Conservation (phyloP, 2,888 invertebrate genomes). For the Perizoma flavofasciatum region DNA sequence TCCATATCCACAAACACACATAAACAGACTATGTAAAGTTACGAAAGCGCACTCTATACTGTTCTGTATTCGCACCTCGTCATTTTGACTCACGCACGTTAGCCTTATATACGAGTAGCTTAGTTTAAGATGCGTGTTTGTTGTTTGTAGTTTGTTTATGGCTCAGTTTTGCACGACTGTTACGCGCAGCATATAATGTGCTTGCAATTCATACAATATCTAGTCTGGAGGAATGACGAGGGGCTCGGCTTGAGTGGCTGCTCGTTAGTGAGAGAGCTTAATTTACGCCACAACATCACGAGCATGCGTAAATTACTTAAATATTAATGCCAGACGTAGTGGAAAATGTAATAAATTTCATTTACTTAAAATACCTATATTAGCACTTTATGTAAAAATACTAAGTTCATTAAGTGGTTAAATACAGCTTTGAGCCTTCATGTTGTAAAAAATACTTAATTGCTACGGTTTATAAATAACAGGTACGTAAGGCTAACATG, state of each 20-base stretch:
- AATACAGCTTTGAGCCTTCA: no score
- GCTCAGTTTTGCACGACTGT: constrained; percentile 29
- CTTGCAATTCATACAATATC: constrained; percentile 72
- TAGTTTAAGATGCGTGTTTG: background rate
- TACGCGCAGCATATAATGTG: constrained; percentile 62
- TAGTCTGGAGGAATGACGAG: constrained; percentile 61
- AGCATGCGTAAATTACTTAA: constrained; percentile 64
- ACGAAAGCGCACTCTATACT: background rate
- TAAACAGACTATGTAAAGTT: constrained; percentile 10
- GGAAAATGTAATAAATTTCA: constrained; percentile 44
- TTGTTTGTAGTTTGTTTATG: constrained; percentile 12
- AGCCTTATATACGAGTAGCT: no score
- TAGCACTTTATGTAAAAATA: no score
- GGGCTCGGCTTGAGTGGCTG: constrained; percentile 65
- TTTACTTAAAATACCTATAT: constrained; percentile 1
- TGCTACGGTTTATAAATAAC: no score
- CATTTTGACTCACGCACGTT: background rate
- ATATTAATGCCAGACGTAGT: constrained; percentile 44
- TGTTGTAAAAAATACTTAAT: no score
- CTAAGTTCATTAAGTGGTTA: no score
- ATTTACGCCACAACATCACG: constrained; percentile 66
- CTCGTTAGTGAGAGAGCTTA: constrained; percentile 77
- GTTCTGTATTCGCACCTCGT: background rate
- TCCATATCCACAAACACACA: constrained; percentile 12
- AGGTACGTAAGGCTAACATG: no score